Percentiles rank a stretch among this genome's conserved stretches.
These are phyloP conservation scores for Tursiops truncatus DNA, from an alignment of 2,113 vertebrate genomes.

Conservation along the genomic window DNA sequence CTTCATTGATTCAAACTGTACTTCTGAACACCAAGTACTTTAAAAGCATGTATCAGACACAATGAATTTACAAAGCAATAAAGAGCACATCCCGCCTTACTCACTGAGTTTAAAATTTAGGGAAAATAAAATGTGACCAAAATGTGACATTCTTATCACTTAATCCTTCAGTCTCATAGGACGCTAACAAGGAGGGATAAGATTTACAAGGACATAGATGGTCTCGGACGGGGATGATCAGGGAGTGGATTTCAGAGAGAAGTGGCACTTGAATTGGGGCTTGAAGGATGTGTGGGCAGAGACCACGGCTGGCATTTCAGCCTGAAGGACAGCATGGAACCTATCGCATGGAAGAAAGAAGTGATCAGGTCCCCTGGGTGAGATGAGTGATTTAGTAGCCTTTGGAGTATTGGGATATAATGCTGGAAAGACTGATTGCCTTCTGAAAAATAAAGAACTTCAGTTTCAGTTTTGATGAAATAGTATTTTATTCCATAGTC, in stretches of 20 bases:
- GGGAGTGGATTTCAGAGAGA: not conserved
- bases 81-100: not conserved
- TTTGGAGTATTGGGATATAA: not conserved
- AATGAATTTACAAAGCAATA: not conserved
- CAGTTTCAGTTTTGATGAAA: not conserved
- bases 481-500: not conserved
- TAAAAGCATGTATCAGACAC: not conserved
- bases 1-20: not conserved
- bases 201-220: not conserved
- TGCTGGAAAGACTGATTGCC: not conserved
- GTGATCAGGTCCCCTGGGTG: accelerated
- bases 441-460: not conserved
- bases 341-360: not conserved
- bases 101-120: not conserved
- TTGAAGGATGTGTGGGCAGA: not conserved
- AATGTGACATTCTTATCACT: not conserved
- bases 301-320: not conserved
- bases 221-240: accelerated
- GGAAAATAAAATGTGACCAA: not conserved
- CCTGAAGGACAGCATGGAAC: not conserved
- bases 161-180: not conserved
- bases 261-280: not conserved
- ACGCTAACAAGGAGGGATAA: not conserved
- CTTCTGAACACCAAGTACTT: not conserved
- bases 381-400: not conserved